phyloP scores from a whole-genome alignment of 2,888 invertebrate genomes.

The Erebia epiphron region DNA sequence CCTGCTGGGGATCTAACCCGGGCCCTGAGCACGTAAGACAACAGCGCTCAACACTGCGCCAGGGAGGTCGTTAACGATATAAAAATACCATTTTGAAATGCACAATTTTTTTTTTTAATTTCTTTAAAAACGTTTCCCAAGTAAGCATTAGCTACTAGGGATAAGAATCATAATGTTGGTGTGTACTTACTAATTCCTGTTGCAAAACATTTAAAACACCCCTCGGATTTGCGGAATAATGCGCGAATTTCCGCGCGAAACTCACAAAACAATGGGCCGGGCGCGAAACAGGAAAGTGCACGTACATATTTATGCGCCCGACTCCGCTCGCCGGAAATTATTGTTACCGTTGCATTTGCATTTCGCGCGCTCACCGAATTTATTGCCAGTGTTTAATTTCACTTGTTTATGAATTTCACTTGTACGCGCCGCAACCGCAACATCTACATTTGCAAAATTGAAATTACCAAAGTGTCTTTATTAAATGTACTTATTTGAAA shows the following conservation, averaged over 20 bases:
- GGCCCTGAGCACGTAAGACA: no score
- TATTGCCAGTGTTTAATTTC: slow-evolving; percentile 47
- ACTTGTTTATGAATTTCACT: slow-evolving; percentile 42
- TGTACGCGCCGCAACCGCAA: slow-evolving; percentile 5
- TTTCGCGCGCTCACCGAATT: slow-evolving; percentile 47
- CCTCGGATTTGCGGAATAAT: slow-evolving; percentile 4
- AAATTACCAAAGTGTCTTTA: background rate
- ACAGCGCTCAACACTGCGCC: no score
- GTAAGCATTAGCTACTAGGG: no score
- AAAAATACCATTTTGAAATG: no score
- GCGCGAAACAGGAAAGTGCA: slow-evolving; percentile 40
- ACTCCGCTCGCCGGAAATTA: slow-evolving; percentile 49
- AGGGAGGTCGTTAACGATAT: no score
- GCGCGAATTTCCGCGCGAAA: slow-evolving; percentile 20
- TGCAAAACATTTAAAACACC: slow-evolving; percentile 11
- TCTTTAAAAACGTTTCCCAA: no score
- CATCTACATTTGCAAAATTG: background rate
- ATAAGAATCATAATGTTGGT: no score
- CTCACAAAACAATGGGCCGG: slow-evolving; percentile 36
- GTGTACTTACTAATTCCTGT: slow-evolving; percentile 10
- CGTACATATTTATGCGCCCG: slow-evolving; percentile 42
- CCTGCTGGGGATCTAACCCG: no score
- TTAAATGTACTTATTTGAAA: background rate
- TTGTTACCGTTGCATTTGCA: slow-evolving; percentile 51
- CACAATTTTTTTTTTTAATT: no score